Percentiles rank a stretch among this genome's conserved stretches.
Evolutionary conservation across 2,113 vertebrate species (phyloP).

Genomic region (Gadus macrocephalus): DNA sequence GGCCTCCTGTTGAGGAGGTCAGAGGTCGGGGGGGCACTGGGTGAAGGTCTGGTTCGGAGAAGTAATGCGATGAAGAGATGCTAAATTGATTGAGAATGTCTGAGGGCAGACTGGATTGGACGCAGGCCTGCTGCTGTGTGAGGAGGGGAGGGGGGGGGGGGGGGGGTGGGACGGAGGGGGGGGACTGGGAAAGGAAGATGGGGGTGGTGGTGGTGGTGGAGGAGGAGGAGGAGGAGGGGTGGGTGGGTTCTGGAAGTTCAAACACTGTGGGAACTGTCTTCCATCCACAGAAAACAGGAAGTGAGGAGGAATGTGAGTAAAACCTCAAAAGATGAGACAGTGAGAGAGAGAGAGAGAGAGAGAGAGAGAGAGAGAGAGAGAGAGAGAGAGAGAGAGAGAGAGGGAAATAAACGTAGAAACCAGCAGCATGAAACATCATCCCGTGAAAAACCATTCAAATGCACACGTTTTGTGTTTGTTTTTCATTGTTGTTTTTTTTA

Average conservation of each 20-base stretch:
- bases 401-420: not conserved
- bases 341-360: conserved; percentile 27
- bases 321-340: conserved; percentile 53
- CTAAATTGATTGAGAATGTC: conserved; percentile 17
- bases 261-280: conserved; percentile 64
- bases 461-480: conserved; percentile 38
- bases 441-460: not conserved
- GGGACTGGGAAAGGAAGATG: conserved; percentile 26
- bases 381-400: conserved; percentile 23
- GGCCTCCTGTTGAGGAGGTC: conserved; percentile 10
- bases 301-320: conserved; percentile 55
- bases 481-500: conserved; percentile 2
- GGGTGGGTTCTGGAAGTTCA: conserved; percentile 39
- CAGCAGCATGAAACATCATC: conserved; percentile 22
- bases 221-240: conserved; percentile 7
- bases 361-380: conserved; percentile 35
- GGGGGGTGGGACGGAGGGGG: conserved; percentile 13
- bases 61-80: not conserved
- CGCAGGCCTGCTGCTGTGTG: conserved; percentile 8
- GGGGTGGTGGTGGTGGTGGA: not conserved
- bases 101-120: conserved; percentile 27
- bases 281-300: conserved; percentile 58
- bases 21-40: not conserved
- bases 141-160: not conserved
- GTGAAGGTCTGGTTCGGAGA: not conserved